phyloP scores from a whole-genome alignment of 2,888 invertebrate genomes.

The Mongoloraphidia duomilia region DNA sequence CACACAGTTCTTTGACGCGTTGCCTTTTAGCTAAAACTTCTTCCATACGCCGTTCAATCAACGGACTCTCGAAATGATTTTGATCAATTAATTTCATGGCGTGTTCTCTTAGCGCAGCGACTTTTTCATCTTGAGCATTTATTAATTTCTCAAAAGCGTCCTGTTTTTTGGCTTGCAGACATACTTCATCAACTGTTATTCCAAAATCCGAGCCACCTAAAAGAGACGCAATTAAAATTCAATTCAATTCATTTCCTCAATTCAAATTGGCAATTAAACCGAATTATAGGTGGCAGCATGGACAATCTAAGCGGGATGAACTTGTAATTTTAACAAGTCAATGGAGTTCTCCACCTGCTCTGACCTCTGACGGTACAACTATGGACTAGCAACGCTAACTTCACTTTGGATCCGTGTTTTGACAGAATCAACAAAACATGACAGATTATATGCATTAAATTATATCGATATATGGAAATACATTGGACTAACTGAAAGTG shows the following conservation, averaged over 20 bases:
- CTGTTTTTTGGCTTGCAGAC: constrained; percentile 79
- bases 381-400: too few relatives aligned
- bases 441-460: too few relatives aligned
- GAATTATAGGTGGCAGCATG: too few relatives aligned
- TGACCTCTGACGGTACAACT: too few relatives aligned
- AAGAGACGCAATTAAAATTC: not conserved
- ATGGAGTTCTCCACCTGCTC: too few relatives aligned
- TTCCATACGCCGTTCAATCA: constrained; percentile 59
- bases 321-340: too few relatives aligned
- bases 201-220: constrained; percentile 49
- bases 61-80: constrained; percentile 78
- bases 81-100: constrained; percentile 77
- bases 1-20: constrained; percentile 52
- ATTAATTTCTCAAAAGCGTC: constrained; percentile 89
- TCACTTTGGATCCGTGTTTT: too few relatives aligned
- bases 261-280: too few relatives aligned
- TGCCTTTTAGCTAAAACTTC: constrained; percentile 60
- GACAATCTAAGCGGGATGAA: too few relatives aligned
- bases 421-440: too few relatives aligned
- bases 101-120: constrained; percentile 65
- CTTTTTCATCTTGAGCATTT: constrained; percentile 76
- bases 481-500: too few relatives aligned
- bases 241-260: not conserved
- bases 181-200: constrained; percentile 76
- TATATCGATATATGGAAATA: too few relatives aligned